Evolutionary conservation across 2,888 invertebrate species (phyloP).

Genomic region (Brachyptera risi): DNA sequence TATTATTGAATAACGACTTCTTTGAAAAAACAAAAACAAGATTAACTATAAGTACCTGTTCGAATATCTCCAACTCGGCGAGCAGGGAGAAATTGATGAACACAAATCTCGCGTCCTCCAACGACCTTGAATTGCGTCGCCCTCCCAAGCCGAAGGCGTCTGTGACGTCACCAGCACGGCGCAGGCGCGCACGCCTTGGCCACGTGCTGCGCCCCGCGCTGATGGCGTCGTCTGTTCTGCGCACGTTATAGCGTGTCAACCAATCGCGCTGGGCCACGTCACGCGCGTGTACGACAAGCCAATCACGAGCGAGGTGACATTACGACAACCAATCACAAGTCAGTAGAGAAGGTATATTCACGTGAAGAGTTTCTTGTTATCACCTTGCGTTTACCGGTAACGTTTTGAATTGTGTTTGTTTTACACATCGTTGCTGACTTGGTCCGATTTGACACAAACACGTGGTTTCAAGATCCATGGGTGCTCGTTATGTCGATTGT

Average conservation of each 20-base stretch:
- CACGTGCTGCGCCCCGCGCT: constrained; percentile 43
- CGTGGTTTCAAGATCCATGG: no score
- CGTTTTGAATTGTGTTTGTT: no score
- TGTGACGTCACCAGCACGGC: constrained; percentile 34
- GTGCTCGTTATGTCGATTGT: no score
- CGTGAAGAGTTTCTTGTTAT: no score
- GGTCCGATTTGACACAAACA: no score
- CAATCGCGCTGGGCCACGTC: neutral
- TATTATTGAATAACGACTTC: no score
- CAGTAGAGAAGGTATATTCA: no score
- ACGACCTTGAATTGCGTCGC: constrained; percentile 39
- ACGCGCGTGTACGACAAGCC: no score
- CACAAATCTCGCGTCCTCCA: constrained; percentile 61
- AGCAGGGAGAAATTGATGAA: constrained; percentile 60
- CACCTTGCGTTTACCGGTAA: no score
- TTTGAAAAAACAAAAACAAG: no score
- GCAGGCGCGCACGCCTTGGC: constrained; percentile 40
- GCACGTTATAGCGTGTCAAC: neutral
- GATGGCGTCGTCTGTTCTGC: no score
- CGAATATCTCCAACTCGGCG: constrained; percentile 59
- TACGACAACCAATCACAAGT: neutral
- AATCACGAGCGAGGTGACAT: neutral
- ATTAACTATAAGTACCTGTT: constrained; percentile 62
- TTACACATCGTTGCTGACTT: no score
- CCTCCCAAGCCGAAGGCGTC: neutral